phyloP scores from a whole-genome alignment of 2,113 vertebrate species.

The Epinephelus moara region DNA sequence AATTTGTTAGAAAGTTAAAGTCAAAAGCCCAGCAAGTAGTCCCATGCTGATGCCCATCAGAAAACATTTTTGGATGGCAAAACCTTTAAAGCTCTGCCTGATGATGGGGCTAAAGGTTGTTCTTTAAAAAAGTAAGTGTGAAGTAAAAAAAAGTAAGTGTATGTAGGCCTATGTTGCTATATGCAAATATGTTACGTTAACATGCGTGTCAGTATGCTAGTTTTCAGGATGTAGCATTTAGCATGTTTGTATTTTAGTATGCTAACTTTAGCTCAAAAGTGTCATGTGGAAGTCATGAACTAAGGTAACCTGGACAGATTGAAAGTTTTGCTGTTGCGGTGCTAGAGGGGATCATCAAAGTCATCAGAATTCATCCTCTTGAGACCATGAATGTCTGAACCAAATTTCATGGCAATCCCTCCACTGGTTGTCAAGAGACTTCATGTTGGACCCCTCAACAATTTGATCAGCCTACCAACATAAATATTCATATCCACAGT shows the following conservation, averaged over 20 bases:
- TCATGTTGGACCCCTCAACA: background rate
- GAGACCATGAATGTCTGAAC: background rate
- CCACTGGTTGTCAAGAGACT: background rate
- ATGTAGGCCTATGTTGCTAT: background rate
- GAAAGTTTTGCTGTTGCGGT: background rate
- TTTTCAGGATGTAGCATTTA: background rate
- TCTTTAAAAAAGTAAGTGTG: too few relatives aligned
- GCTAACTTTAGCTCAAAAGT: background rate
- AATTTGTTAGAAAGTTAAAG: slow-evolving; percentile 32
- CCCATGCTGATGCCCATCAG: too few relatives aligned
- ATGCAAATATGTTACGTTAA: background rate
- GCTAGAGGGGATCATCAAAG: background rate
- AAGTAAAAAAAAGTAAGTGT: too few relatives aligned
- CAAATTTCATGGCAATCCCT: background rate
- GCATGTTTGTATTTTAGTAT: background rate
- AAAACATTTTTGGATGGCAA: background rate
- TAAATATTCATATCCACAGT: background rate
- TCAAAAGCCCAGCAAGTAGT: background rate
- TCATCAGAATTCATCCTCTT: background rate
- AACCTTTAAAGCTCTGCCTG: background rate
- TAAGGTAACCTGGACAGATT: background rate
- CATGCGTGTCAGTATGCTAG: background rate
- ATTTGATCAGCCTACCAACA: background rate
- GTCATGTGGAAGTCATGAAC: background rate
- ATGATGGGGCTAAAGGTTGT: background rate